phyloP scores from a whole-genome alignment of 2,888 invertebrate species.

The Celastrina argiolus region DNA sequence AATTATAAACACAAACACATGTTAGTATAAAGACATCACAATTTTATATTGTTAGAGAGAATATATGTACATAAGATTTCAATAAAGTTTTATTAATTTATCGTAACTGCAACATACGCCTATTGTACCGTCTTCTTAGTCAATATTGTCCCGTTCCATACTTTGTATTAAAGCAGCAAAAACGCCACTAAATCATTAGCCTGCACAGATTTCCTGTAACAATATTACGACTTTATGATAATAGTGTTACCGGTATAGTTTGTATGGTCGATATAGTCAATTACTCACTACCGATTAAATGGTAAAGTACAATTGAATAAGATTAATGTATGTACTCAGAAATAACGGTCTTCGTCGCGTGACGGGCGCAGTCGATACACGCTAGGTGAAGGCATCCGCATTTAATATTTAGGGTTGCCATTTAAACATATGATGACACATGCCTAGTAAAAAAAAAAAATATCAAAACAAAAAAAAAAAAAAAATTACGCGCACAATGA shows the following conservation, averaged over 20 bases:
- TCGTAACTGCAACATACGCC: too few relatives aligned
- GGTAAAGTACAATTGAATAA: conserved; percentile 24
- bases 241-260: background rate
- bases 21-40: too few relatives aligned
- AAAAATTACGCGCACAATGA: too few relatives aligned
- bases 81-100: too few relatives aligned
- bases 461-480: too few relatives aligned
- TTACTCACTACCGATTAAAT: conserved; percentile 22
- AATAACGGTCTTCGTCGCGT: conserved; percentile 34
- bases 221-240: conserved; percentile 4
- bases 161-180: background rate
- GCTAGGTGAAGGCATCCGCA: conserved; percentile 30
- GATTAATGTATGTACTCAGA: conserved; percentile 34
- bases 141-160: too few relatives aligned
- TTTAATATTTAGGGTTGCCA: conserved; percentile 34
- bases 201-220: background rate
- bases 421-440: too few relatives aligned
- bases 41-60: too few relatives aligned
- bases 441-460: too few relatives aligned
- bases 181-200: background rate
- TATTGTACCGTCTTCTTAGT: too few relatives aligned
- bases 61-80: too few relatives aligned
- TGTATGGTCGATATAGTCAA: background rate
- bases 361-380: conserved; percentile 27
- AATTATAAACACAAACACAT: too few relatives aligned